phyloP scores from a whole-genome alignment of 2,797 vertebrate genomes.

The Adelosebastes latens region DNA sequence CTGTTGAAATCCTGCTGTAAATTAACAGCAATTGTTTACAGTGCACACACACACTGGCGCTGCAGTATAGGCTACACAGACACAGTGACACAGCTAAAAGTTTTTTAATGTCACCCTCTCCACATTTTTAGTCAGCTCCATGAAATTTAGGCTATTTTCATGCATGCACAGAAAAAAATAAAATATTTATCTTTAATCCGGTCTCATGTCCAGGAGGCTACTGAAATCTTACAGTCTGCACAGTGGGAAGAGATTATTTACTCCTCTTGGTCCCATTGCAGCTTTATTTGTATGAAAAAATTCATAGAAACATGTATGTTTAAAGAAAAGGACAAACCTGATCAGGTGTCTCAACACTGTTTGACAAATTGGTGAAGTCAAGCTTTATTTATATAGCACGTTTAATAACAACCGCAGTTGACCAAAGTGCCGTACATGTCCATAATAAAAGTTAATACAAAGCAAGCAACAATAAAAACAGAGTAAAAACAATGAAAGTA shows the following conservation, averaged over 20 bases:
- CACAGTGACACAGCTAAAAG: constrained; percentile 28
- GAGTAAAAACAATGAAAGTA: background rate
- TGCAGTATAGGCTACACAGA: background rate
- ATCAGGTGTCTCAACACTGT: background rate
- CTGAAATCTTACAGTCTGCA: background rate
- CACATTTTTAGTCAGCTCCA: constrained; percentile 11
- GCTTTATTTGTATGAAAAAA: too few species aligned
- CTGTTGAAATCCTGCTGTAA: too few species aligned
- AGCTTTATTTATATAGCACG: too few species aligned
- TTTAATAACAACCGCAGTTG: background rate
- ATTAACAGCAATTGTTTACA: too few species aligned
- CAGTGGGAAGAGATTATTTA: background rate
- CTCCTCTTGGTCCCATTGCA: background rate
- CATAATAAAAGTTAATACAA: too few species aligned
- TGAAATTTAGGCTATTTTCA: constrained; percentile 16
- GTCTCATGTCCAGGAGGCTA: background rate
- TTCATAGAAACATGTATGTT: background rate
- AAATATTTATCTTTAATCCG: background rate
- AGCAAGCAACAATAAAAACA: too few species aligned
- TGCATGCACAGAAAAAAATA: background rate
- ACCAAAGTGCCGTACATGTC: too few species aligned
- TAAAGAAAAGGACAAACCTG: background rate
- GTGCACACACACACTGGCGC: too few species aligned
- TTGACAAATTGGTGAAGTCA: background rate
- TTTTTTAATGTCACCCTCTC: constrained; percentile 44